Base-by-base conservation (phyloP, 2,888 invertebrate genomes). In the Antheraea yamamai region DNA sequence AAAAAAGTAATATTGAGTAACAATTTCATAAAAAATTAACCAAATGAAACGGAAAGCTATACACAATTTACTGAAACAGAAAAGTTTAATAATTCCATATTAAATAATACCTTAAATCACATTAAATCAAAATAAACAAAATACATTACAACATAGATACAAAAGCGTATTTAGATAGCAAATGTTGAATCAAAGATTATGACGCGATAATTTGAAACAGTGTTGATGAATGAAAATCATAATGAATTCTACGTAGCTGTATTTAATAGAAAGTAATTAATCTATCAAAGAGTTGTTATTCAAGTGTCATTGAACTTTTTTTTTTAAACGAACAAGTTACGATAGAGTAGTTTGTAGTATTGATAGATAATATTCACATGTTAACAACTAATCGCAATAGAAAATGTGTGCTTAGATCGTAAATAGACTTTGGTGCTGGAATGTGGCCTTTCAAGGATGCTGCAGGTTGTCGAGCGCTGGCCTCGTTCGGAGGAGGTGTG, bases 361-460 rank as follows among this genome's bases (percentile, higher is more conserved):
- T 80, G 77, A 82, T 79, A 81, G 78, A 83, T 82, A 83, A 10
- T 20, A 82, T 86, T 83, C 83, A 83, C 87, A 85, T 85, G 85
- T 83, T 30, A 84, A 82, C 83, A 78, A 74, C 26, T 18, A 51
- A 14, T 72, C 51, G 79, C 76, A 78, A 78, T 79, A 81, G 83
- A 87, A 90, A 92, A 90, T 89, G 90, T 88, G 90, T 88, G 82
- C 90, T 92, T 86, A 88, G 88, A 86, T 91, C 87, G 90, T 92
- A 93, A 92, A 92, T 88, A 92, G 92, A 87, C 84, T 88, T 85
- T 79, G 84, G 79, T 87, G 84, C 81, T 81, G 94, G 94, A 94
- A 95, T 94, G 94, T 87, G 91, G 94, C 93, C 92, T 93, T 87
- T 93, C 94, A 94, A 94, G 94, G 95, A 94, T 94, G 94, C 90